Evolutionary conservation across 2,888 invertebrate genomes (phyloP).

Genomic region (Lycophotia porphyrea): DNA sequence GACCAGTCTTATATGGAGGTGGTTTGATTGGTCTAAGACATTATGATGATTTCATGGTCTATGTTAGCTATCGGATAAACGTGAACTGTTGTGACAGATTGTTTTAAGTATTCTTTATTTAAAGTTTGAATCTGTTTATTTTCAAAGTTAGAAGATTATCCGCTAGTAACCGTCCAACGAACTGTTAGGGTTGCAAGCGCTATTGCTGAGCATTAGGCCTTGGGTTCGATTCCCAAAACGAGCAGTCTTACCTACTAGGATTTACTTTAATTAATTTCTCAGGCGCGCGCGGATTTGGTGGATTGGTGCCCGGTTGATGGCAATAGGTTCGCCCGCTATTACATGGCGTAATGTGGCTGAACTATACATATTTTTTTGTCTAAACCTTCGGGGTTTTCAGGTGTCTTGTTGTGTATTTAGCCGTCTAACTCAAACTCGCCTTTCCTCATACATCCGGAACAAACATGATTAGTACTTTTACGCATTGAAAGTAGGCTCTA

Average conservation of each 20-base stretch:
- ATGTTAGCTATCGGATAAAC: constrained; percentile 23
- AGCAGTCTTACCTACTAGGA: too few species aligned
- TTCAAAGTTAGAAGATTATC: background rate
- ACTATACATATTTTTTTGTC: background rate
- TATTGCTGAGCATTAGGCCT: background rate
- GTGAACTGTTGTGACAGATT: constrained; percentile 13
- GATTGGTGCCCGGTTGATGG: background rate
- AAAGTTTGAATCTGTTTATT: background rate
- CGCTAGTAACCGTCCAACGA: background rate
- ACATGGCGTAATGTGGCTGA: background rate
- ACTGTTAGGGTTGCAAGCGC: background rate
- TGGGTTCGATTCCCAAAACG: background rate
- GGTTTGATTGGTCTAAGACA: constrained; percentile 42
- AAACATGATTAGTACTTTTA: background rate
- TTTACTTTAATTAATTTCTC: background rate
- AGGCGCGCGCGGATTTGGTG: background rate
- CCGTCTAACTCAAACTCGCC: background rate
- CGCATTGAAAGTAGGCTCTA: background rate
- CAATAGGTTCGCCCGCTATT: background rate
- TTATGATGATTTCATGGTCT: constrained; percentile 59
- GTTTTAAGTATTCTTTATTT: constrained; percentile 14
- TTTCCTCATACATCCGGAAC: background rate
- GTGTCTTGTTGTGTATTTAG: background rate
- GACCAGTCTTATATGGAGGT: constrained; percentile 53
- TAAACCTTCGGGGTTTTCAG: background rate